A percentile compares a stretch with the other conserved stretches of the same genome.
These are phyloP conservation scores for Holacanthus passer DNA, from an alignment of 2,113 vertebrate species.

Conservation along the genomic window DNA sequence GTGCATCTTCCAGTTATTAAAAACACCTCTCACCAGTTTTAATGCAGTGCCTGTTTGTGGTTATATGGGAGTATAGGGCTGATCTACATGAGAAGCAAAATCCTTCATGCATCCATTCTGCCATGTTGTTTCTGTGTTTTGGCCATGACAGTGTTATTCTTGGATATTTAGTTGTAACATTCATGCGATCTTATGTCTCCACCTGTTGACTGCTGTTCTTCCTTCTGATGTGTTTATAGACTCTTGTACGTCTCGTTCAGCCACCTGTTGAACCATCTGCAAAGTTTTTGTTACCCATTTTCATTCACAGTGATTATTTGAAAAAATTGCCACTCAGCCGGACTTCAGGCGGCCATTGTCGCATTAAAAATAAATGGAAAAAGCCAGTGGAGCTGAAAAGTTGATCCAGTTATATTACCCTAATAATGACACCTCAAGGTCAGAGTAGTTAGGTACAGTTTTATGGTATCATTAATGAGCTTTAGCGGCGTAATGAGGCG, in stretches of 20 bases:
- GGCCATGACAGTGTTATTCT: background rate
- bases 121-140: background rate
- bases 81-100: too few species aligned
- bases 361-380: background rate
- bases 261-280: constrained; percentile 26
- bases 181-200: background rate
- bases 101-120: background rate
- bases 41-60: background rate
- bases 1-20: too few species aligned
- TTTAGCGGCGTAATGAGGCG: background rate
- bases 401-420: background rate
- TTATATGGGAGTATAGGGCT: background rate
- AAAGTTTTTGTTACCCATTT: background rate
- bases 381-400: background rate
- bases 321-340: background rate
- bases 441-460: background rate
- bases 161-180: background rate
- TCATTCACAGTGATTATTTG: background rate
- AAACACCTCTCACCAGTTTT: background rate
- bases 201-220: background rate
- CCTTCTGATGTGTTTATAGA: background rate
- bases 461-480: background rate
- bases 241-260: background rate
- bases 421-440: constrained; percentile 18
- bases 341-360: background rate